These are phyloP conservation scores for Sylvicola fuscatus DNA, from an alignment of 2,888 invertebrate species.

Conservation along the genomic window DNA sequence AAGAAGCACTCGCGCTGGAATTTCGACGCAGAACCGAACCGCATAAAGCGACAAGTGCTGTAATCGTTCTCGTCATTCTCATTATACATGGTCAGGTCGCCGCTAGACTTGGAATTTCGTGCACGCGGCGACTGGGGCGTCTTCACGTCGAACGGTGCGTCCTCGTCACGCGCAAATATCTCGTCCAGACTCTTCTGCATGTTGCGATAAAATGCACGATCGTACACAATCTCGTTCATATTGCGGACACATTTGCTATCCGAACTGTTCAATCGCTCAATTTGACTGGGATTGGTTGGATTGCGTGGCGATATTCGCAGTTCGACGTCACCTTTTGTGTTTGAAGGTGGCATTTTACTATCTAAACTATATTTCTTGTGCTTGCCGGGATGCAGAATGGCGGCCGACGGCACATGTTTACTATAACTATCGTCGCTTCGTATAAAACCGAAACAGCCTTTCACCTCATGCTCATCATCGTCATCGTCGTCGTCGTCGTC, in stretches of 20 bases:
- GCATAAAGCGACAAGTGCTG: slow-evolving; percentile 16
- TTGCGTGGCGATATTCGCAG: too few relatives aligned
- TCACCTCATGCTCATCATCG: slow-evolving; percentile 1
- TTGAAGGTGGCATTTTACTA: slow-evolving; percentile 14
- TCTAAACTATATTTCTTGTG: slow-evolving; percentile 23
- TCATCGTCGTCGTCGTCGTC: slow-evolving; percentile 4
- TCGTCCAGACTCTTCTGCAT: slow-evolving; percentile 20
- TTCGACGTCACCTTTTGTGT: not conserved
- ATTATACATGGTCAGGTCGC: slow-evolving; percentile 22
- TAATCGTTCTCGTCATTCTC: slow-evolving; percentile 9
- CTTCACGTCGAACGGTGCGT: not conserved
- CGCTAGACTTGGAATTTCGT: slow-evolving; percentile 22
- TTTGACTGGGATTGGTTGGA: too few relatives aligned
- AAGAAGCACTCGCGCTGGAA: slow-evolving; percentile 24
- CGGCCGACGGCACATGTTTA: slow-evolving; percentile 1
- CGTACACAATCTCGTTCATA: slow-evolving; percentile 20
- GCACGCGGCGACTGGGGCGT: not conserved
- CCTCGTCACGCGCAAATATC: slow-evolving; percentile 15
- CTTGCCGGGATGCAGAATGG: slow-evolving; percentile 7
- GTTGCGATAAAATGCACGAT: slow-evolving; percentile 21
- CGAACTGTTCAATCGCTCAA: not conserved
- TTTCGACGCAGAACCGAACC: slow-evolving; percentile 23
- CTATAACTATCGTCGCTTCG: slow-evolving; percentile 5
- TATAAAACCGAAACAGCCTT: slow-evolving; percentile 5
- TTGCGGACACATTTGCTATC: slow-evolving; percentile 3